Percentiles rank a stretch among this genome's conserved stretches.
phyloP scores from a whole-genome alignment of 2,113 vertebrate species.

The Nansenia antarctica region DNA sequence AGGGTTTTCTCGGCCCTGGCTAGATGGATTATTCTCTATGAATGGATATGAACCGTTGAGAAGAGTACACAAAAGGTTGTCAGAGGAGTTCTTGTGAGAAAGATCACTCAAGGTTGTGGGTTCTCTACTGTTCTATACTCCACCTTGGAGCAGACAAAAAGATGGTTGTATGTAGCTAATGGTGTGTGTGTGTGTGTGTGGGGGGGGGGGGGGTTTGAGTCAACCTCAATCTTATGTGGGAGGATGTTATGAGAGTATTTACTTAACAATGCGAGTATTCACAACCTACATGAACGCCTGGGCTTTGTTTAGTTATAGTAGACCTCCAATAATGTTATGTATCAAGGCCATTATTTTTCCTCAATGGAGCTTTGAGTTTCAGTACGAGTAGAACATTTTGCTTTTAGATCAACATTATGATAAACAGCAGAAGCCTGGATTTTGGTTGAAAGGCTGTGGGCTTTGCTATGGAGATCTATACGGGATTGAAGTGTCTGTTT shows the following conservation, averaged over 20 bases:
- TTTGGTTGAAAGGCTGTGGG: no score
- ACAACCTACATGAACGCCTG: background rate
- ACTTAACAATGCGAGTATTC: background rate
- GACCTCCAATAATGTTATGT: background rate
- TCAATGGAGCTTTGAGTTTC: background rate
- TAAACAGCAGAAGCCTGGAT: background rate
- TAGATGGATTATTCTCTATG: slow-evolving; percentile 44
- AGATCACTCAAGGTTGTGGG: slow-evolving; percentile 25
- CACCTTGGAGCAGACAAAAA: background rate
- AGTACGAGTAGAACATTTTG: background rate
- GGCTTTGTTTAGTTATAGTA: background rate
- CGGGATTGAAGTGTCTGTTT: no score
- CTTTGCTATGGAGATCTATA: background rate
- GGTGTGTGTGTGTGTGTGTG: background rate
- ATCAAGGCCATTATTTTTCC: background rate
- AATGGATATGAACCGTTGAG: slow-evolving; percentile 31
- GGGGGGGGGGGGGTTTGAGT: no score
- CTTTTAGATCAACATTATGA: background rate
- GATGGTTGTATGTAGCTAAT: no score
- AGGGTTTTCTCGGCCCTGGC: slow-evolving; percentile 31
- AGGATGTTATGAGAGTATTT: background rate
- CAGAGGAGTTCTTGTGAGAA: slow-evolving; percentile 48
- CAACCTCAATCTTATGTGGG: background rate
- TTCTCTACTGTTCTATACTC: background rate
- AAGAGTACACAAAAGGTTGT: slow-evolving; percentile 49